These are phyloP conservation scores for Antedon bifida DNA, from an alignment of 35 echinoderm and acorn worm species.

Conservation along the genomic window DNA sequence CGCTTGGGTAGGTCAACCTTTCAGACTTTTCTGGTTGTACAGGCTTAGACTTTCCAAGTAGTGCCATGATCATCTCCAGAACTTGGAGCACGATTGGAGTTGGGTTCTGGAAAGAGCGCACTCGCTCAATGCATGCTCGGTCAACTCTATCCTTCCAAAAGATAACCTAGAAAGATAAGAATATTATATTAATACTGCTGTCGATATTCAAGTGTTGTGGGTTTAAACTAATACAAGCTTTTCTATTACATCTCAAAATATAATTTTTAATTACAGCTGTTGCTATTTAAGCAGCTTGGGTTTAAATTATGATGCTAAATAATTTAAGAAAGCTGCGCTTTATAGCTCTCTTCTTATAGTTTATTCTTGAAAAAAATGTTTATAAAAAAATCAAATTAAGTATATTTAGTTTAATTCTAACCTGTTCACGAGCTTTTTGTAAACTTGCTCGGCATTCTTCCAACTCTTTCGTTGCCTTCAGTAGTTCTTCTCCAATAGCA, in stretches of 20 bases:
- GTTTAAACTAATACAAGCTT: no score
- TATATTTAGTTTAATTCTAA: not conserved
- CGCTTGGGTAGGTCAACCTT: conserved; percentile 20
- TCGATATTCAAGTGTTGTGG: no score
- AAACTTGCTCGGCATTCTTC: conserved; percentile 48
- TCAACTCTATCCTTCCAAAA: conserved; percentile 83
- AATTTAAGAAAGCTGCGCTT: no score
- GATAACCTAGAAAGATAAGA: conserved; percentile 30
- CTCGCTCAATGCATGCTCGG: conserved; percentile 72
- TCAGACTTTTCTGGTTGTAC: conserved; percentile 21
- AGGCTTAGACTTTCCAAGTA: conserved; percentile 84
- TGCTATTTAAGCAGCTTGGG: no score
- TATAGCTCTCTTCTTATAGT: no score
- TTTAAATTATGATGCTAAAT: no score
- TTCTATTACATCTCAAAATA: no score
- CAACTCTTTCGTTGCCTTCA: conserved; percentile 34
- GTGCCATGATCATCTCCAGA: conserved; percentile 96
- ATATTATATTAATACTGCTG: not conserved
- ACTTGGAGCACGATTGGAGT: conserved; percentile 87
- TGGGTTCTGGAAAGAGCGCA: conserved; percentile 79
- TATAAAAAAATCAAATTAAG: no score
- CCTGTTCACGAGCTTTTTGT: conserved; percentile 78
- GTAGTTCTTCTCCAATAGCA: conserved; percentile 76
- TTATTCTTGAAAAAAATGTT: no score
- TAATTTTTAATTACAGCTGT: no score